phyloP scores from a whole-genome alignment of 2,113 vertebrate genomes.

The Aythya baeri region DNA sequence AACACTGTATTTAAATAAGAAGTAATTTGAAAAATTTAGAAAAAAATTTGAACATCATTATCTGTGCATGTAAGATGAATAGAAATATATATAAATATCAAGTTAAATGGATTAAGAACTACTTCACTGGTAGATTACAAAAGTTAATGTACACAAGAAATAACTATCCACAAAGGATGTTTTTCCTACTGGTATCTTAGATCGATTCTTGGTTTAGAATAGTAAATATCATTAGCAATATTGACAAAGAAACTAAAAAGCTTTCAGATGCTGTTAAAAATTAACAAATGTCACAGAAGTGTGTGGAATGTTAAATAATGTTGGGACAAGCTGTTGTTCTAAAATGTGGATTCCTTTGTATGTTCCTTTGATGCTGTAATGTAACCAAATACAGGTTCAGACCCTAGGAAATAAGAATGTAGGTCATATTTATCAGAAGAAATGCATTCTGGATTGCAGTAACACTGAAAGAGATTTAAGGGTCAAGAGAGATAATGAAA shows the following conservation, averaged over 20 bases:
- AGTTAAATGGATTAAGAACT: neutral
- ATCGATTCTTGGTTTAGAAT: neutral
- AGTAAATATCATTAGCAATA: neutral
- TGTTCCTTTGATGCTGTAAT: neutral
- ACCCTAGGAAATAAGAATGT: neutral
- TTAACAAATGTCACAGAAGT: neutral
- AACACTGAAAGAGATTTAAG: neutral
- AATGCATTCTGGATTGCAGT: neutral
- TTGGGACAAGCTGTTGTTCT: neutral
- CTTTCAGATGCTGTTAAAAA: neutral
- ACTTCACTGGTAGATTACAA: neutral
- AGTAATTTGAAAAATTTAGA: neutral
- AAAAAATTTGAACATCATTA: neutral
- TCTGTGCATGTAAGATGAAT: neutral
- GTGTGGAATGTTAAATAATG: neutral
- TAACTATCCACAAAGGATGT: neutral
- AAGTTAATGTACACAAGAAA: neutral
- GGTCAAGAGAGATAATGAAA: slow-evolving; percentile 2
- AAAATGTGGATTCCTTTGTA: neutral
- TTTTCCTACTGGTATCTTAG: neutral
- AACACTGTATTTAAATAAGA: neutral
- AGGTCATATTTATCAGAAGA: neutral
- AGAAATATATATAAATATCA: neutral
- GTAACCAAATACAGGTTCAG: neutral
- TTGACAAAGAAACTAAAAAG: neutral